These are phyloP conservation scores for Erannis defoliaria DNA, from an alignment of 2,888 invertebrate species.

Conservation along the genomic window DNA sequence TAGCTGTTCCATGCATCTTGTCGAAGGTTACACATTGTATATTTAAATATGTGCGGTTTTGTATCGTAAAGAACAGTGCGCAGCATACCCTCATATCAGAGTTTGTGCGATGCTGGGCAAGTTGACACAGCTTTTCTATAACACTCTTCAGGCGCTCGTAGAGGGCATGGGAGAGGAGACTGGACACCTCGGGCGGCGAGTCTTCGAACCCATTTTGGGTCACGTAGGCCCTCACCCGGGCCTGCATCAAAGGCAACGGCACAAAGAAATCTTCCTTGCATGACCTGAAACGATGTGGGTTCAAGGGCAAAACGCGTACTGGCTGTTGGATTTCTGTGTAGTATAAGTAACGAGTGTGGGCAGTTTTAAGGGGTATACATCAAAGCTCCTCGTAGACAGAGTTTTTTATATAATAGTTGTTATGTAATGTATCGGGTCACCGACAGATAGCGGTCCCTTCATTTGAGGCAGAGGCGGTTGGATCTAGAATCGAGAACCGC, in stretches of 20 bases:
- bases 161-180: constrained; percentile 96
- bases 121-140: constrained; percentile 95
- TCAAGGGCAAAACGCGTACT: neutral
- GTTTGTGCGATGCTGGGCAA: constrained; percentile 98
- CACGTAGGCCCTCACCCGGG: constrained; percentile 91
- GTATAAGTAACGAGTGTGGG: too few relatives aligned
- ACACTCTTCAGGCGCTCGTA: constrained; percentile 97
- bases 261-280: constrained; percentile 97
- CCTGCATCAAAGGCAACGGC: constrained; percentile 91
- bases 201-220: constrained; percentile 94
- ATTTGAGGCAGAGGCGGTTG: too few relatives aligned
- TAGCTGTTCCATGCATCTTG: too few relatives aligned
- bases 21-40: neutral
- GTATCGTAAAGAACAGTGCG: neutral
- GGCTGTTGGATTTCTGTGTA: neutral
- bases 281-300: constrained; percentile 77
- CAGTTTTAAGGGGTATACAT: too few relatives aligned
- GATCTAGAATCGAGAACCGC: too few relatives aligned
- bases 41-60: neutral
- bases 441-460: too few relatives aligned
- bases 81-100: constrained; percentile 62
- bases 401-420: too few relatives aligned
- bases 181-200: constrained; percentile 94
- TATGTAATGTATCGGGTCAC: too few relatives aligned
- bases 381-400: too few relatives aligned